A percentile compares a stretch with the other conserved stretches of the same genome.
These are phyloP conservation scores for Smithornis capensis DNA, from an alignment of 2,113 vertebrate species.

Conservation along the genomic window DNA sequence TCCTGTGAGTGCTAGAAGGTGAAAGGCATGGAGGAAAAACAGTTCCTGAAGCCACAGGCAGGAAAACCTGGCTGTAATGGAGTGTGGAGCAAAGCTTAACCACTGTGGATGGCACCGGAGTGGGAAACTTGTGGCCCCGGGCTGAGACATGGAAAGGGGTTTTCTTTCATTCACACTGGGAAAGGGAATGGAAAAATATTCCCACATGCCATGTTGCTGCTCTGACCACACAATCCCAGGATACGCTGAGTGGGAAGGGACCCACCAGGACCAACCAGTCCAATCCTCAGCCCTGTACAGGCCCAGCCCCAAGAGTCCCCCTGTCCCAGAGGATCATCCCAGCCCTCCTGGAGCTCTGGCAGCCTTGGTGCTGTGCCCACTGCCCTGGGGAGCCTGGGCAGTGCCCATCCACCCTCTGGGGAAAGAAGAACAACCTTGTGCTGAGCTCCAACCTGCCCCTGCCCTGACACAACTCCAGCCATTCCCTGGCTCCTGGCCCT, in stretches of 20 bases:
- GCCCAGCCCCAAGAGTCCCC: background rate
- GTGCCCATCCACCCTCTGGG: background rate
- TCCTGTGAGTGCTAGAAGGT: background rate
- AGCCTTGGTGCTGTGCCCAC: background rate
- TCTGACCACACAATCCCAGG: background rate
- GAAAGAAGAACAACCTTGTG: too few relatives aligned
- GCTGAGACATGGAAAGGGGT: background rate
- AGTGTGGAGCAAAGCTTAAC: background rate
- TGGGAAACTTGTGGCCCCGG: accelerated
- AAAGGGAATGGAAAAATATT: background rate
- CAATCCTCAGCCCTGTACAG: background rate
- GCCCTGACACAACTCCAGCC: background rate
- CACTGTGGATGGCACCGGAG: accelerated
- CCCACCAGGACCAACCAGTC: background rate
- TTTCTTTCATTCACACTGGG: background rate
- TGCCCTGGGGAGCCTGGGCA: background rate
- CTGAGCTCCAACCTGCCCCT: background rate
- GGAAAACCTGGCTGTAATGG: background rate
- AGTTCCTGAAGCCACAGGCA: accelerated
- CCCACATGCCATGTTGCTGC: accelerated
- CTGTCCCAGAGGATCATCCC: background rate
- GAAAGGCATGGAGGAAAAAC: background rate
- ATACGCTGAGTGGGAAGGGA: background rate
- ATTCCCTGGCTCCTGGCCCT: background rate
- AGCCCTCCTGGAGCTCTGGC: background rate